phyloP scores from a whole-genome alignment of 2,113 vertebrate species.

The Anseranas semipalmata region DNA sequence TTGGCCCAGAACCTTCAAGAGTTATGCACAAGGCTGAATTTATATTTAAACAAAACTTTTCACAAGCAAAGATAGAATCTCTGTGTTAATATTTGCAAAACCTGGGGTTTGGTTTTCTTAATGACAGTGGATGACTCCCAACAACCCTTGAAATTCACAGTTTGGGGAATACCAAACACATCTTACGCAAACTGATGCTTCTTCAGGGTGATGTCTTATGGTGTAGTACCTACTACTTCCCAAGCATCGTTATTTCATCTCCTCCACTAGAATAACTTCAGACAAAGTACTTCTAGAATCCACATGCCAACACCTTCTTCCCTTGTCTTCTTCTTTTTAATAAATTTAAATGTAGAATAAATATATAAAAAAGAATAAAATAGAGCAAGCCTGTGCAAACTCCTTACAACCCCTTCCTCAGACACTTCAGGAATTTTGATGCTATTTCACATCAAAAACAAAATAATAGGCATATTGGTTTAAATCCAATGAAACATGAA shows the following conservation, averaged over 20 bases:
- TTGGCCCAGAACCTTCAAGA: neutral
- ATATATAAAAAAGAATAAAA: neutral
- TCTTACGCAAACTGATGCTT: neutral
- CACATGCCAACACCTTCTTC: neutral
- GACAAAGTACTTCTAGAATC: neutral
- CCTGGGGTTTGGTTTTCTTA: neutral
- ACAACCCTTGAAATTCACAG: neutral
- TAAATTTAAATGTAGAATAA: neutral
- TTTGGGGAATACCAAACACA: neutral
- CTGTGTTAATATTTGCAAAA: neutral
- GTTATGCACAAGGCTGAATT: neutral
- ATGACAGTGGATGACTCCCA: neutral
- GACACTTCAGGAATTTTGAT: neutral
- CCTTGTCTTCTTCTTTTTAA: neutral
- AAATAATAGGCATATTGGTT: neutral
- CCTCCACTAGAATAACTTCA: neutral
- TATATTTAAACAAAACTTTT: neutral
- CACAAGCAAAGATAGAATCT: neutral
- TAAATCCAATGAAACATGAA: neutral
- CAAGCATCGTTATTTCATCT: neutral
- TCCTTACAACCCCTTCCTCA: neutral
- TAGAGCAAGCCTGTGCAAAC: neutral
- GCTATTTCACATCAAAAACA: neutral
- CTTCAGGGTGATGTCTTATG: neutral
- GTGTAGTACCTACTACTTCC: neutral